Base-by-base conservation (phyloP, 2,113 vertebrate species). In the Charadrius vociferus region DNA sequence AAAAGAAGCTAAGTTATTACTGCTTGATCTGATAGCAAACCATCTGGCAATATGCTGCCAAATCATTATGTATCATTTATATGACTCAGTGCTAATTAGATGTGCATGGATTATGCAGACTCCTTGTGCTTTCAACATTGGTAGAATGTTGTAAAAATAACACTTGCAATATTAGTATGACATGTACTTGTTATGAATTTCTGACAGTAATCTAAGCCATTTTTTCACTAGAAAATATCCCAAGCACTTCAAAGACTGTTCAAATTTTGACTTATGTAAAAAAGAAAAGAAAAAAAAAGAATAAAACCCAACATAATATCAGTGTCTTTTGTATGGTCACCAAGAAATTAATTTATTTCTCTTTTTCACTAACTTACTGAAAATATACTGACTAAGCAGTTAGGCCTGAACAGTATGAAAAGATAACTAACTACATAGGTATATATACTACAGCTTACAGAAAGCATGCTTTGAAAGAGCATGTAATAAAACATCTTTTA, bases 41-140 rank as follows among this genome's bases (percentile, higher is more conserved):
- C 83, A 94, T 95, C 91, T 95, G 86, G 86, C 73, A 89, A 91
- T 89, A 77, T 73, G 70, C 53, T 93, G 90, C 90, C 43, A 93
- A 86, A 75, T 88, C 84, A 91, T 91, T 84, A 85, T 93, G 84
- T 95, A 74, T 90, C 84, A 63, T 91, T 93, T 93, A 37, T 96
- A 90, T 96, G 95, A 97, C 81, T 95, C 95, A 89, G 70, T 93
- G 87, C 66, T 96, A 96, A 93, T 95, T 81, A 95, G 78, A 93
- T 72, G 84, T 93, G 90, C 87, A 79, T 0, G 0, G 74, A 91
- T 96, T 93, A 94, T 85, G 87, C 66, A 90, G 43, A 74, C 43
- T 94, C 27, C 74, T 81, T 87, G 74, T 80, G 86, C 89, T 87
- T 93, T 86, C 92, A 93, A 45, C 81, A 56, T 12, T 52, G 49